Evolutionary conservation across 2,113 vertebrate species (phyloP).

Genomic region (Lethenteron reissneri): DNA sequence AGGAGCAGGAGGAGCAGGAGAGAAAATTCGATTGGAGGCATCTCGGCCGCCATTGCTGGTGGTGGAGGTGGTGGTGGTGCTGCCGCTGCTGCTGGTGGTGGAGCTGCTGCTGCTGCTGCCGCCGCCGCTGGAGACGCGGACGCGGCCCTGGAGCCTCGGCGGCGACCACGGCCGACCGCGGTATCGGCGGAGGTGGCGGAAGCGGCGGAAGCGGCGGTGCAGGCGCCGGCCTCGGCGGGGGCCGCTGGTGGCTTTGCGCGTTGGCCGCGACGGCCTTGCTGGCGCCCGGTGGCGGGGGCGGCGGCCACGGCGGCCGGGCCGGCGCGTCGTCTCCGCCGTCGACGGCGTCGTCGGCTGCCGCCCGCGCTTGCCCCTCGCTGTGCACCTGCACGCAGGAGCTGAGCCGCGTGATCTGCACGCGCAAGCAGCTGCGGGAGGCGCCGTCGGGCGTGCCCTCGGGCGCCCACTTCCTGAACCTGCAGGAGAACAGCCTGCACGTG

Average conservation of each 20-base stretch:
- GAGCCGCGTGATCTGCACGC: conserved; percentile 93
- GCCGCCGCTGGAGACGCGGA: no score
- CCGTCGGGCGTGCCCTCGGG: conserved; percentile 98
- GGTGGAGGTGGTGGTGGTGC: no score
- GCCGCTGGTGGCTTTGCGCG: neutral
- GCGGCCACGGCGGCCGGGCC: neutral
- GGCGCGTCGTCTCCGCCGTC: conserved; percentile 47
- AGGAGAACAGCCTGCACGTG: conserved; percentile 95
- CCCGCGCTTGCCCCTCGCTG: conserved; percentile 89
- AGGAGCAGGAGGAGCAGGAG: no score
- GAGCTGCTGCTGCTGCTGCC: no score
- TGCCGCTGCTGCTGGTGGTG: no score
- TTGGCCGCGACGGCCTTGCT: neutral
- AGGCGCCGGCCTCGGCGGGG: neutral
- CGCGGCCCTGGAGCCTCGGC: no score
- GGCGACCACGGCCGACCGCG: neutral
- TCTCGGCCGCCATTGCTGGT: no score
- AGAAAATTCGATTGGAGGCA: no score
- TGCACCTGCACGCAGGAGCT: conserved; percentile 99
- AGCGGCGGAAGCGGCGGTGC: neutral
- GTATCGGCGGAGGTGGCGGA: neutral
- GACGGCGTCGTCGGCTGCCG: conserved; percentile 61
- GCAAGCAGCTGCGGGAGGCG: conserved; percentile 72
- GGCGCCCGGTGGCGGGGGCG: neutral
- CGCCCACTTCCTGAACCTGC: conserved; percentile 85